Evolutionary conservation across 1,140 invertebrate species (phyloP), one percentile per base, ranked within the genome.

Genomic region (Gryon sp.): DNA sequence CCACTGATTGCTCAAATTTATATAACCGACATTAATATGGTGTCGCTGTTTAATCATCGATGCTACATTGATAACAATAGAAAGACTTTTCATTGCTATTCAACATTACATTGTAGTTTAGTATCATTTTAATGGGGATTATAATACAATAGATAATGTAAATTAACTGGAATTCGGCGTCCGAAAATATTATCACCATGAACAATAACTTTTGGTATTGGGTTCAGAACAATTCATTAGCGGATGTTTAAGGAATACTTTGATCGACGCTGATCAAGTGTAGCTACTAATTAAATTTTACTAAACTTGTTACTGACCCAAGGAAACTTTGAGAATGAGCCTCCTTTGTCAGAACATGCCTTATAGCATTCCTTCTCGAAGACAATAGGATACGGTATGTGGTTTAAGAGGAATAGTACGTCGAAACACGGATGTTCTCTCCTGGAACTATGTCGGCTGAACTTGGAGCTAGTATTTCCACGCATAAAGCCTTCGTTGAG

Each of bases 251-350:
- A 53, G 34, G 36, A 62, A 53, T 43, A 46, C 36, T 24, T 55
- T 75, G 50, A 74, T 66, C 60, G 60, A 52, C 45, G 26, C 69
- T 62, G 52, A 73, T 73, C 50, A 59, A 48, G 59, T 43, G 19
- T 45, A 14, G 55, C 9, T 20, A 36, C 76, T 84, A 81, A 84
- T 82, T 80, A 76, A 78, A 83, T 84, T 84, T 83, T 76, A 41
- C 40, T 55, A 53, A 82, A 84, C 80, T 83, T 84, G 82, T 84
- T 85, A 85, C 69, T 73, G 75, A 82, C 59, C 77, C 69, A 12
- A 18, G 46, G 41, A 57, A 76, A 68, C 73, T 76, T 69, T 34
- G 55, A 40, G 59, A 63, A 18, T 30, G 65, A 40, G 55, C 53
- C 55, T 65, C 73, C 73, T 76, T 76, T 76, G 63, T 76, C 53